These are phyloP conservation scores for Garrulus glandarius DNA, from an alignment of 2,797 vertebrate genomes.

Conservation along the genomic window DNA sequence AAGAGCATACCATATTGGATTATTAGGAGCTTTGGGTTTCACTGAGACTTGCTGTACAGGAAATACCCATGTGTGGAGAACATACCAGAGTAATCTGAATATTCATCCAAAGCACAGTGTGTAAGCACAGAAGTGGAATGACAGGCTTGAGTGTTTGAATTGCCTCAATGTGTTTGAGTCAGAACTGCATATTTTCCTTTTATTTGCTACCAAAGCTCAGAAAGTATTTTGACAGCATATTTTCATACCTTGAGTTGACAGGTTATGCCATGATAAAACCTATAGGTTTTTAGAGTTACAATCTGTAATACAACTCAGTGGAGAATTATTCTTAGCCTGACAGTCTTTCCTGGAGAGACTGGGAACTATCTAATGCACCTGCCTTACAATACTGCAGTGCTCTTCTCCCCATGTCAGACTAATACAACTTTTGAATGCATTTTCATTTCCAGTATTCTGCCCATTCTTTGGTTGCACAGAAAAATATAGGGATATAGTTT, in stretches of 20 bases:
- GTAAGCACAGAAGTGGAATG: not conserved
- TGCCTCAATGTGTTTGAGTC: conserved; percentile 2
- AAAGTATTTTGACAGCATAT: not conserved
- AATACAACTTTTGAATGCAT: not conserved
- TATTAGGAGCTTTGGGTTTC: not conserved
- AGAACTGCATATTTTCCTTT: not conserved
- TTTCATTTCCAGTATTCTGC: not conserved
- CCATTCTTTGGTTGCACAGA: not conserved
- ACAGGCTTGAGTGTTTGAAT: conserved; percentile 29
- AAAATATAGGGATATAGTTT: not conserved
- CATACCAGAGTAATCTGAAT: conserved; percentile 29
- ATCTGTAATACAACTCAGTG: not conserved
- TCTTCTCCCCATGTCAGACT: not conserved
- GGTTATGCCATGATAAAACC: not conserved
- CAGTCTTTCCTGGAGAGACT: not conserved
- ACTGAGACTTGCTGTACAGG: not conserved
- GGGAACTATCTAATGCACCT: not conserved
- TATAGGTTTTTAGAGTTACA: not conserved
- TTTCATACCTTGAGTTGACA: not conserved
- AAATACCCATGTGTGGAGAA: not conserved
- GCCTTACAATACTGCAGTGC: not conserved
- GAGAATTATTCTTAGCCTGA: not conserved
- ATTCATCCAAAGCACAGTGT: not conserved
- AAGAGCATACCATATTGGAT: not conserved
- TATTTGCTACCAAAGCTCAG: not conserved